phyloP scores from a whole-genome alignment of 1,140 invertebrate genomes.

The Nasonia vitripennis region DNA sequence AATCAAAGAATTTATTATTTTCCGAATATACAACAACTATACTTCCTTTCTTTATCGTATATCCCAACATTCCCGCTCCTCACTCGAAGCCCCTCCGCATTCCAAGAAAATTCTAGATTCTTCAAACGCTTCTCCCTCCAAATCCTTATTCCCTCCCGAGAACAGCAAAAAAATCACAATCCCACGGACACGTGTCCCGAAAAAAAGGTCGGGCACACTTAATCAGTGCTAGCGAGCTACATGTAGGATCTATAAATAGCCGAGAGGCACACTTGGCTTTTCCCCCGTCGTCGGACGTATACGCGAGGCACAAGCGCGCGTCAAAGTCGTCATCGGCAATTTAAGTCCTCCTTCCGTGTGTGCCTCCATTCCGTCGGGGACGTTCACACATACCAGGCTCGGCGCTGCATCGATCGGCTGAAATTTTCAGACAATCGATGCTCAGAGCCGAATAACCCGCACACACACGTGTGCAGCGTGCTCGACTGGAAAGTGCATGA shows the following conservation, averaged over 20 bases:
- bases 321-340: conserved; percentile 26
- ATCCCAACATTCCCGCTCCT: too few species aligned
- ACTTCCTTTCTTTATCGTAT: too few species aligned
- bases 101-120: too few species aligned
- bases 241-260: conserved; percentile 7
- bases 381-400: neutral
- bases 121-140: too few species aligned
- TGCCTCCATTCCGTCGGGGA: neutral
- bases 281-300: neutral
- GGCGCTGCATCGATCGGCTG: neutral
- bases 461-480: neutral
- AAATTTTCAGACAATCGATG: conserved; percentile 30
- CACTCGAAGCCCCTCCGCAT: too few species aligned
- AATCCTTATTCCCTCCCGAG: neutral
- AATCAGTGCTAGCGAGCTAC: neutral
- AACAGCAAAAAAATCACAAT: neutral
- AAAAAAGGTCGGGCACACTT: neutral
- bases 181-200: neutral
- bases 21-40: too few species aligned
- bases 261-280: neutral
- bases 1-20: too few species aligned
- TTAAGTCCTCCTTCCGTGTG: conserved; percentile 3
- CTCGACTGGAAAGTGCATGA: neutral
- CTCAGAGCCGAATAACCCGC: neutral
- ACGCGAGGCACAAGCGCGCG: neutral